Evolutionary conservation across 2,888 invertebrate species (phyloP).

Genomic region (Aleiodes leptofemur): DNA sequence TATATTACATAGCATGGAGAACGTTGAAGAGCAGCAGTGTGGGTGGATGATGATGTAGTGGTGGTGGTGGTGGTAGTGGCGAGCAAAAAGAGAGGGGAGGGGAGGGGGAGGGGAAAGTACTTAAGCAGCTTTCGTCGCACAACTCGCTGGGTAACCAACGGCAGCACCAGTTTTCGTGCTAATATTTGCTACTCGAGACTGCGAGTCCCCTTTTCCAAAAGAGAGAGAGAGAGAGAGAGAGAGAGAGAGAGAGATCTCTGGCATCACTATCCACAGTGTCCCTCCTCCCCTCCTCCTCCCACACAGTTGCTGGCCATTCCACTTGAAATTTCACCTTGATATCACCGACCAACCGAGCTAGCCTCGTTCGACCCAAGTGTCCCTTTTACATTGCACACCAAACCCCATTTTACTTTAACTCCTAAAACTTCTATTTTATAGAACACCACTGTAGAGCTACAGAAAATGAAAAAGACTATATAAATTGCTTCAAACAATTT

Average conservation of each 20-base stretch:
- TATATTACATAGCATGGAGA: background rate
- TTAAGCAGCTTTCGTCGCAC: slow-evolving; percentile 74
- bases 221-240: slow-evolving; percentile 9
- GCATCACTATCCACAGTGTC: slow-evolving; percentile 34
- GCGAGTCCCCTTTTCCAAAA: slow-evolving; percentile 57
- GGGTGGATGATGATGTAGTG: slow-evolving; percentile 10
- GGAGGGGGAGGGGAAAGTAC: slow-evolving; percentile 58
- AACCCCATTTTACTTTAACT: background rate
- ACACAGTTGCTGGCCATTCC: slow-evolving; percentile 22
- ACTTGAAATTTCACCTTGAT: slow-evolving; percentile 21
- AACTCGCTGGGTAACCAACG: slow-evolving; percentile 57
- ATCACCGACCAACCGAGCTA: background rate
- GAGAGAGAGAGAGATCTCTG: slow-evolving; percentile 16
- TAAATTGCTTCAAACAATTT: no score
- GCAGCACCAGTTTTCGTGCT: slow-evolving; percentile 72
- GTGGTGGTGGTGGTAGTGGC: slow-evolving; percentile 28
- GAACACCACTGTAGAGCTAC: no score
- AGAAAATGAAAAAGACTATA: no score
- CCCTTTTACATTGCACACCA: background rate
- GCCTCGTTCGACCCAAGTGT: background rate
- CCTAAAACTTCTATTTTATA: background rate
- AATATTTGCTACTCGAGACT: slow-evolving; percentile 74
- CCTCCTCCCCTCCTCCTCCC: slow-evolving; percentile 40
- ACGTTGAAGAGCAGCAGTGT: slow-evolving; percentile 14
- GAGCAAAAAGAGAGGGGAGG: slow-evolving; percentile 35